phyloP scores from a whole-genome alignment of 92 coral and sea anemone species.

The Ricordea florida region DNA sequence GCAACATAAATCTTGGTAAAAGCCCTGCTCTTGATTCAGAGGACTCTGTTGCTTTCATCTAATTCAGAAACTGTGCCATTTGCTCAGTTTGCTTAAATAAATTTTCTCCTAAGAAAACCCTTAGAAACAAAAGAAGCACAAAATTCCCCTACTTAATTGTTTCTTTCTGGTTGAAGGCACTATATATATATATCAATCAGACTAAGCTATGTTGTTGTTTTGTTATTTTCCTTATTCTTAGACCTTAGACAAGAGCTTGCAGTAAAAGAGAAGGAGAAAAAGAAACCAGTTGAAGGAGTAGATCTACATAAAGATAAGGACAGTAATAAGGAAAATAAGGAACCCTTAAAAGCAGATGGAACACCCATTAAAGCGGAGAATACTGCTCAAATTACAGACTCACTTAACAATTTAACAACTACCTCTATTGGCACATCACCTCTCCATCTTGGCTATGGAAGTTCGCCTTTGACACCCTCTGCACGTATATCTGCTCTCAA shows the following conservation, averaged over 20 bases:
- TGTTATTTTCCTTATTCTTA: constrained; percentile 1
- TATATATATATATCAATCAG: neutral
- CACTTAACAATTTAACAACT: constrained; percentile 57
- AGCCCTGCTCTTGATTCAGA: too few relatives aligned
- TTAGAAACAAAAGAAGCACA: too few relatives aligned
- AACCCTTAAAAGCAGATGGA: constrained; percentile 58
- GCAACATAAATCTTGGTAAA: too few relatives aligned
- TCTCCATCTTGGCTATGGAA: constrained; percentile 85
- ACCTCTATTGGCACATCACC: constrained; percentile 93
- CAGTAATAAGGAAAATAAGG: constrained; percentile 81
- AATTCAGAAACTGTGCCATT: too few relatives aligned
- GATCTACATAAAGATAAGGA: constrained; percentile 58
- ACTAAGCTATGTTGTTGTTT: neutral
- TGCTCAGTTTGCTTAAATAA: too few relatives aligned
- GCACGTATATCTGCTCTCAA: constrained; percentile 98
- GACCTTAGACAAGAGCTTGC: constrained; percentile 96
- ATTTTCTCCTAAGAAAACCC: too few relatives aligned
- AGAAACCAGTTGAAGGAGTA: constrained; percentile 57
- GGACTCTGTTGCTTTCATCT: too few relatives aligned
- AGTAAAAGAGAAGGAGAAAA: constrained; percentile 87
- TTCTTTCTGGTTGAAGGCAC: neutral
- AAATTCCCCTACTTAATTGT: too few relatives aligned
- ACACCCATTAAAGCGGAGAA: constrained; percentile 76
- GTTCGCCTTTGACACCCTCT: constrained; percentile 96
- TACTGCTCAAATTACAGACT: constrained; percentile 44